Evolutionary conservation across 2,888 invertebrate species (phyloP), one percentile per base, ranked within the genome.

Genomic region (Hypercompe scribonia): DNA sequence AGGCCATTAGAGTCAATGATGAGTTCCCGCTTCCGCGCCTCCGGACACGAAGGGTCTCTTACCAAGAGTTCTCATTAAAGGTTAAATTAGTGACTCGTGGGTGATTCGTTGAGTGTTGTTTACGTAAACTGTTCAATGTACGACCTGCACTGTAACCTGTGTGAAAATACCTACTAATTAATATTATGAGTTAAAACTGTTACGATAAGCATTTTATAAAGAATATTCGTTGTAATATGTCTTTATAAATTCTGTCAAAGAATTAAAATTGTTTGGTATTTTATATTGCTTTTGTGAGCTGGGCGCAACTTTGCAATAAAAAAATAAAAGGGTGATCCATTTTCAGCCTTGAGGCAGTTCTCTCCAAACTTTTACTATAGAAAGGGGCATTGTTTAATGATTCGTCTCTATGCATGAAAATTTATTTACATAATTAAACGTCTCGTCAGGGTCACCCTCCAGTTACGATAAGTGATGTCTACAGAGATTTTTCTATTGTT

Each of bases 371-470:
- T 93, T 91, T 87, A 82, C 87, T 89, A 88, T 89, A 86, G 87
- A 91, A 90, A 90, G 93, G 90, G 90, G 90, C 90, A 91, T 94
- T 95, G 93, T 94, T 94, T 92, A 90, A 91, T 87, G 89, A 90
- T 91, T 92, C 90, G 91, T 93, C 90, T 89, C 89, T 92, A 93
- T 92, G 93, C 92, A 94, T 92, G 93, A 93, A 84, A 93, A 92
- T 93, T 91, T 94, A 94, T 95, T 95, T 94, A 93, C 95, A 95
- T 95, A 94, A 94, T 94, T 94, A 95, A 95, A 93, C 90, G 92
- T 86, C 89, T 50, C n/a, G 90, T 86, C 87, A 86, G 84, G 81
- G 87, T 87, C 88, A 89, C 90, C 92, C 82, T 80, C 72, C 85
- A 87, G 87, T 90, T 93, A 91, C 93, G 94, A 94, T 95, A 94